A percentile compares a stretch with the other conserved stretches of the same genome.
Evolutionary conservation across 2,113 vertebrate species (phyloP).

Genomic region (Plestiodon gilberti): DNA sequence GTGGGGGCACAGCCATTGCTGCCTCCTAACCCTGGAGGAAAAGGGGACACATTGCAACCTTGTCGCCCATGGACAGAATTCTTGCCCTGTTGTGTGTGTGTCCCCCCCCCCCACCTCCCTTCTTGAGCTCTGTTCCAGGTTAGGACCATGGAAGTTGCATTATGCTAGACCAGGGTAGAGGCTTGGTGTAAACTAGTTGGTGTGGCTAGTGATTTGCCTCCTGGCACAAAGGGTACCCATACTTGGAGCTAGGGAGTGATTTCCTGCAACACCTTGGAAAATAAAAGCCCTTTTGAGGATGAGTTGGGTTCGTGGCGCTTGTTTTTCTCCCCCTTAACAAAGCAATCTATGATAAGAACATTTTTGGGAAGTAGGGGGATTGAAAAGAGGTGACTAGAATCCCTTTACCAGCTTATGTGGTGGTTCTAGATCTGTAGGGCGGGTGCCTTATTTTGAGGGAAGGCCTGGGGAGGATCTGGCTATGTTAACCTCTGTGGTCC

Average conservation of each 20-base stretch:
- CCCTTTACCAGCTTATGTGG: conserved; percentile 14
- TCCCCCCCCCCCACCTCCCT: too few relatives aligned
- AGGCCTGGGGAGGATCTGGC: neutral
- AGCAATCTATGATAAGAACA: neutral
- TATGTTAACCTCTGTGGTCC: neutral
- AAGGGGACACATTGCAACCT: neutral
- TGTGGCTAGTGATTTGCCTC: conserved; percentile 22
- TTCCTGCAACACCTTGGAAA: neutral
- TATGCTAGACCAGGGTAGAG: neutral
- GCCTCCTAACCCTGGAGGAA: conserved; percentile 79
- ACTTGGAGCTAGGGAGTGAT: neutral
- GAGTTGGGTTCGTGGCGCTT: neutral
- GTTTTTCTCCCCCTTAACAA: neutral
- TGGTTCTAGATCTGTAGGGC: neutral
- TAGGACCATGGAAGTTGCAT: conserved; percentile 50
- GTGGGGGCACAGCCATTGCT: conserved; percentile 91
- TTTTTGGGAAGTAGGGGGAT: neutral
- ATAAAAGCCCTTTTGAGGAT: neutral
- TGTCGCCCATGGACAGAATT: conserved; percentile 15
- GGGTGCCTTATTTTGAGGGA: neutral
- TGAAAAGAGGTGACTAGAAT: neutral
- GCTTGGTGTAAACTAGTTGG: neutral
- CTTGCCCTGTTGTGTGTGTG: neutral
- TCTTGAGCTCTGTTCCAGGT: conserved; percentile 29
- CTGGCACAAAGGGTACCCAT: neutral